phyloP scores from a whole-genome alignment of 2,888 invertebrate genomes.

The Spisula subtruncata region DNA sequence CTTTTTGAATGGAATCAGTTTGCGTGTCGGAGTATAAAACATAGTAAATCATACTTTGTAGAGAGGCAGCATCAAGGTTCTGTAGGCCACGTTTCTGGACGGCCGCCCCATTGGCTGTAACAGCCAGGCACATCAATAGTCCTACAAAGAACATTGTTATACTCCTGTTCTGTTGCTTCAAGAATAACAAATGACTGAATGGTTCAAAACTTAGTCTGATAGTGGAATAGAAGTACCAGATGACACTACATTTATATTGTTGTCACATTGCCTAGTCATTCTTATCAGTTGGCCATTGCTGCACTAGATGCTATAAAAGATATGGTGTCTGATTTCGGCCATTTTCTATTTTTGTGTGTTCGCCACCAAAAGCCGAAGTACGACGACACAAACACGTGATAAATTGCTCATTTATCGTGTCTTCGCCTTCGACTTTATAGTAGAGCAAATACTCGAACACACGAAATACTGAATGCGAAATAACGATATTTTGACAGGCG shows the following conservation, averaged over 20 bases:
- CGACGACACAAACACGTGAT: too few relatives aligned
- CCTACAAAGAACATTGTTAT: slow-evolving; percentile 18
- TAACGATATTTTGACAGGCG: too few relatives aligned
- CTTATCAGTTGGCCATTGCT: neutral
- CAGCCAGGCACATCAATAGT: slow-evolving; percentile 31
- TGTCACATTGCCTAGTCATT: neutral
- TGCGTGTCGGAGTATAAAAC: neutral
- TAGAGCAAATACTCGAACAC: too few relatives aligned
- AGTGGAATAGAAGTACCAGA: neutral
- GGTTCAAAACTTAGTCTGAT: neutral
- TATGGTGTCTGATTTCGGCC: too few relatives aligned
- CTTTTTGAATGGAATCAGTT: too few relatives aligned
- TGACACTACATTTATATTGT: neutral
- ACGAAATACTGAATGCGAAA: too few relatives aligned
- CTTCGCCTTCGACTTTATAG: too few relatives aligned
- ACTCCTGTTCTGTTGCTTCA: neutral
- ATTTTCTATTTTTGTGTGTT: too few relatives aligned
- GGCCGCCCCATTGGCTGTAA: slow-evolving; percentile 42
- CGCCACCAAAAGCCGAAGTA: too few relatives aligned
- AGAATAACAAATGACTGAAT: neutral
- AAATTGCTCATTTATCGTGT: too few relatives aligned
- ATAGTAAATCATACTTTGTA: slow-evolving; percentile 35
- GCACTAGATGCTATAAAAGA: neutral
- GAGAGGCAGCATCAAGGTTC: slow-evolving; percentile 46
- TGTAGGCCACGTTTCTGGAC: slow-evolving; percentile 52